A percentile compares a stretch with the other conserved stretches of the same genome.
Conservation (phyloP, 2,888 invertebrate species). For the Pollenia amentaria region DNA sequence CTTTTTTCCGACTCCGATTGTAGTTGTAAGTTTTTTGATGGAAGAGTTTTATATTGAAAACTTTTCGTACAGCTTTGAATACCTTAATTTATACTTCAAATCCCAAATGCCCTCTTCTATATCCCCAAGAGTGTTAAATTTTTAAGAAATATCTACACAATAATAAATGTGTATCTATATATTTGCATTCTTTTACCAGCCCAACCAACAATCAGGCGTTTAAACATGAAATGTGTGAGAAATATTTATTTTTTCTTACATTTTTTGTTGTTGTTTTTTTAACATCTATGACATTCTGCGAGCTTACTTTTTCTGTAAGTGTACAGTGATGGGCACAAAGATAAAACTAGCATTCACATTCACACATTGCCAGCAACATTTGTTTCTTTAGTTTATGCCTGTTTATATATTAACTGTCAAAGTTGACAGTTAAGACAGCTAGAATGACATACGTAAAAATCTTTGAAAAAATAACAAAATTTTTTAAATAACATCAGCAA, state of each 20-base stretch:
- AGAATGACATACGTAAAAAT: conserved; percentile 47
- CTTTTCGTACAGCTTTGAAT: too few species aligned
- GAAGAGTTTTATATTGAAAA: too few species aligned
- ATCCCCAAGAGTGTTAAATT: not conserved
- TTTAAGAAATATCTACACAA: not conserved
- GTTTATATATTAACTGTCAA: conserved; percentile 57
- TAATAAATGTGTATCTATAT: conserved; percentile 32
- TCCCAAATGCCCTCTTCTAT: not conserved
- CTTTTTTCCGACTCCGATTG: too few species aligned
- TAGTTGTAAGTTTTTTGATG: too few species aligned
- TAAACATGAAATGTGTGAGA: conserved; percentile 69
- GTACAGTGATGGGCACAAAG: conserved; percentile 56
- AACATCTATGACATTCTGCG: conserved; percentile 47
- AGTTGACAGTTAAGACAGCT: conserved; percentile 61
- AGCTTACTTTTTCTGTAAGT: conserved; percentile 29
- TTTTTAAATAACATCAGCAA: conserved; percentile 9
- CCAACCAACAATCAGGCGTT: conserved; percentile 45
- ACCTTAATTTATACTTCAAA: not conserved
- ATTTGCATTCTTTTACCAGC: conserved; percentile 50
- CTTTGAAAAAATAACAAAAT: conserved; percentile 28
- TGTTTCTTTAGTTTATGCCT: conserved; percentile 16
- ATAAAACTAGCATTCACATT: conserved; percentile 26
- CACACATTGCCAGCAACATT: conserved; percentile 32
- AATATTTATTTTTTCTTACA: conserved; percentile 54
- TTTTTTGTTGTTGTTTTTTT: conserved; percentile 9